Percentiles rank a stretch among this genome's conserved stretches.
Evolutionary conservation across 2,113 vertebrate species (phyloP).

Genomic region (Chlamydotis undulata): DNA sequence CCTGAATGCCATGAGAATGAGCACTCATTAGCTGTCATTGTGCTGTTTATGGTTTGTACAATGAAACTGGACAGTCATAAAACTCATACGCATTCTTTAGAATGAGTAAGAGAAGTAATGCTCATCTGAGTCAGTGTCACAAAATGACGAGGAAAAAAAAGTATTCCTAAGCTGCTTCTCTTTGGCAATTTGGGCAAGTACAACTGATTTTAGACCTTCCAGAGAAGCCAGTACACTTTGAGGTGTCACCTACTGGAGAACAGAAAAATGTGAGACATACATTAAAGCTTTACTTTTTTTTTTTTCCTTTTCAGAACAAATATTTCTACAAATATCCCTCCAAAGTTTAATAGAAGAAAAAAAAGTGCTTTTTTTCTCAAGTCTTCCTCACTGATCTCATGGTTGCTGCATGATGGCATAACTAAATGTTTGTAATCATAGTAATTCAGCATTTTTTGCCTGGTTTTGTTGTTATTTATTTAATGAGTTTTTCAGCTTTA

Average conservation of each 20-base stretch:
- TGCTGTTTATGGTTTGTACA: not conserved
- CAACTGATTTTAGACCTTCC: conserved; percentile 37
- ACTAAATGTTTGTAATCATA: not conserved
- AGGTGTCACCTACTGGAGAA: not conserved
- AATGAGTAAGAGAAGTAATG: not conserved
- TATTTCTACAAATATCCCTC: conserved; percentile 2
- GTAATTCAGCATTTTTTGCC: not conserved
- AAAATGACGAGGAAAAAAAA: not conserved
- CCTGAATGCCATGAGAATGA: not conserved
- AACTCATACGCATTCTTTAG: not conserved
- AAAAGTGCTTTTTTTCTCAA: not conserved
- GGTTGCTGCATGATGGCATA: not conserved
- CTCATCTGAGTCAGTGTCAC: not conserved
- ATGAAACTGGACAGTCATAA: not conserved
- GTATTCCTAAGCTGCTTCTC: not conserved
- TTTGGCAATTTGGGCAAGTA: conserved; percentile 5
- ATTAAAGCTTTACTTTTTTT: not conserved
- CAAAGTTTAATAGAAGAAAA: not conserved
- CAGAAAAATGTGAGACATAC: not conserved
- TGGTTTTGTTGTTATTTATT: not conserved
- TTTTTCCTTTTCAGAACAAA: not conserved
- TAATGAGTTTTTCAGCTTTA: not conserved
- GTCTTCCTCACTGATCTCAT: not conserved
- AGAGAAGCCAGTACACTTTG: not conserved
- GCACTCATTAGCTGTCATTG: not conserved